Evolutionary conservation across 2,888 invertebrate species (phyloP), one percentile per base, ranked within the genome.

Genomic region (Cantharis rustica): DNA sequence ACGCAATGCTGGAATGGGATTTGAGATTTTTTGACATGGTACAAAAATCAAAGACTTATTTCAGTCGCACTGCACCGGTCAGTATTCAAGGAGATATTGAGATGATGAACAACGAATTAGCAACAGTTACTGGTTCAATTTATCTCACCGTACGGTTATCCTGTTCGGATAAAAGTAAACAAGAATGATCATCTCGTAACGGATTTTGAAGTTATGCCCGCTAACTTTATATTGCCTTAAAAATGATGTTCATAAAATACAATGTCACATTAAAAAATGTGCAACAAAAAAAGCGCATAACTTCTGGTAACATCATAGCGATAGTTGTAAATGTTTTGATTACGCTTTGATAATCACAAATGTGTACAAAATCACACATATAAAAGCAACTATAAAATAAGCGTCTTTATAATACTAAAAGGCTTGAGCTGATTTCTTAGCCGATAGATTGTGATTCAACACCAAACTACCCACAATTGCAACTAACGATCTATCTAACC

Each of bases 401-500:
- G 71, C 61, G 47, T 69, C 17, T 72, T 61, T 71, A 31, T 75
- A 77, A 75, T 62, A 77, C 72, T 75, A 77, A 72, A 72, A 77
- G 15, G 72, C 72, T 75, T 75, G 73, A 68, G 78, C 76, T 68
- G 80, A 78, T 71, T 85, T 85, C 81, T 85, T 76, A 79, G 79
- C 66, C 17, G 82, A 83, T 68, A 87, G 86, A 77, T 87, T 85
- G 74, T 88, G 85, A 75, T 87, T 84, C 61, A 93, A 90, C 15
- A 94, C 92, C 27, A 95, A 86, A 1, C 95, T 94, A 11, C 95
- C 95, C 1, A 94, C 92, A 77, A 96, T 89, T 1, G 96, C 93
- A 1, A 97, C 94, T n/a, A 97, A 89, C 0, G 96, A 93, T 66
- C 96, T 92, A 89, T 98, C 98, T 77, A 98, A 89, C 98, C 98